A percentile compares a stretch with the other conserved stretches of the same genome.
Conservation (phyloP, 2,888 invertebrate species). For the Itoplectis maculator region DNA sequence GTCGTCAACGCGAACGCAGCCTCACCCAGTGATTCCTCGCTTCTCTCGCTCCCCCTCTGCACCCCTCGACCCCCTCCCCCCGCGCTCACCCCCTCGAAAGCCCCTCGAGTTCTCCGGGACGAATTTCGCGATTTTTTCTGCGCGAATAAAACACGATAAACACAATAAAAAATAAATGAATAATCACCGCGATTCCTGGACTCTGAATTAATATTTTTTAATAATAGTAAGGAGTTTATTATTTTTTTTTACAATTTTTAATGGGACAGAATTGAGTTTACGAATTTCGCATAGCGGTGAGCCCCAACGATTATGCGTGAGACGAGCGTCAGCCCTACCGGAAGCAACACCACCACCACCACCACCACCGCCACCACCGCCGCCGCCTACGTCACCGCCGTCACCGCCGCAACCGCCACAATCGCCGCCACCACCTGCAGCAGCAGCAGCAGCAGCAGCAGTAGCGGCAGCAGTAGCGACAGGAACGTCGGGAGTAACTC, state of each 20-base stretch:
- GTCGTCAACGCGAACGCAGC: constrained; percentile 27
- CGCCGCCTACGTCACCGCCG: too few species aligned
- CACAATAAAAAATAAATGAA: background rate
- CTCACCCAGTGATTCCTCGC: constrained; percentile 66
- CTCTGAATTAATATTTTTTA: background rate
- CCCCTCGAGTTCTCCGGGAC: background rate
- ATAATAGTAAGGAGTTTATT: background rate
- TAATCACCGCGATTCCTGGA: background rate
- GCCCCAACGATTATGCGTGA: constrained; percentile 79
- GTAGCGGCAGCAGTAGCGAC: constrained; percentile 71
- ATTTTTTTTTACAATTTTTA: background rate
- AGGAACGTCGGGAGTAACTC: constrained; percentile 7
- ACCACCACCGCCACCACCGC: constrained; percentile 73
- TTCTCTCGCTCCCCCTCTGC: constrained; percentile 17
- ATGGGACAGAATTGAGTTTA: constrained; percentile 5
- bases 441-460: constrained; percentile 74
- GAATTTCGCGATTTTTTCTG: background rate
- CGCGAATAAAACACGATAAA: background rate
- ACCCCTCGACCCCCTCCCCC: background rate
- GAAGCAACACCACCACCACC: constrained; percentile 74
- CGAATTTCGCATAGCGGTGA: constrained; percentile 12
- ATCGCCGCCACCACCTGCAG: constrained; percentile 77
- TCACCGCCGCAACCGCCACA: constrained; percentile 68
- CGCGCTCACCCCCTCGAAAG: background rate
- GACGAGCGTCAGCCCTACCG: constrained; percentile 72